Base-by-base conservation (phyloP, 1,140 invertebrate species). In the Homarus americanus region DNA sequence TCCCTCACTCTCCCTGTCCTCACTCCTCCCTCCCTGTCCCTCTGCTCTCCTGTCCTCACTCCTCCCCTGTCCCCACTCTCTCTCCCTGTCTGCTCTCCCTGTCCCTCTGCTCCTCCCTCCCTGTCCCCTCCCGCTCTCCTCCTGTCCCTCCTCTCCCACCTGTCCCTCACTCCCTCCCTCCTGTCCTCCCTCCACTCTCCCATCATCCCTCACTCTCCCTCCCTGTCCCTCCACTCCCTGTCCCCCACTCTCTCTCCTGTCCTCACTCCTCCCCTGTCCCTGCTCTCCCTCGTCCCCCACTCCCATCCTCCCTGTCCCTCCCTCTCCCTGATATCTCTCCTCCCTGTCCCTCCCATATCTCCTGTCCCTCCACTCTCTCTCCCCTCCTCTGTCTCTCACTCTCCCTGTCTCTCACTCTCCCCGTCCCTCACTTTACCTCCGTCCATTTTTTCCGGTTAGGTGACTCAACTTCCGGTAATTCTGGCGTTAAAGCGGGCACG, bases 391-490 rank as follows among this genome's bases (percentile, higher is more conserved):
- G n/a, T n/a, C n/a, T 41, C 9, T 53, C 41, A 32, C 78, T 7
- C 44, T 28, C 38, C 41, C 28, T 12, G 20, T 34, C 78, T 7
- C 44, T 28, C 38, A 24, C 28, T 12, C 41, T 34, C n/a, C 78
- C 63, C 10, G 24, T 44, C 76, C 44, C 28, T 63, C 63, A 41
- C 58, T 36, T 41, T 66, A n/a, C 28, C 44, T 17, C 20, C 40
- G n/a, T 66, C 63, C 41, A 24, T 89, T 89, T 89, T 89, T 89
- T 89, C 87, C 87, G 87, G 63, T 89, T 79, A 79, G 79, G 28
- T 82, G 79, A 12, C 34, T 66, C 40, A 32, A 66, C 66, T 89
- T 89, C 87, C 87, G 87, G 87, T 66, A 79, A 82, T 89, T 89
- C 87, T 87, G 66, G 87, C 69, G 58, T 63, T 41, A 78, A 89